phyloP scores from a whole-genome alignment of 1,140 invertebrate genomes.

The Harlomillsia oculata region DNA sequence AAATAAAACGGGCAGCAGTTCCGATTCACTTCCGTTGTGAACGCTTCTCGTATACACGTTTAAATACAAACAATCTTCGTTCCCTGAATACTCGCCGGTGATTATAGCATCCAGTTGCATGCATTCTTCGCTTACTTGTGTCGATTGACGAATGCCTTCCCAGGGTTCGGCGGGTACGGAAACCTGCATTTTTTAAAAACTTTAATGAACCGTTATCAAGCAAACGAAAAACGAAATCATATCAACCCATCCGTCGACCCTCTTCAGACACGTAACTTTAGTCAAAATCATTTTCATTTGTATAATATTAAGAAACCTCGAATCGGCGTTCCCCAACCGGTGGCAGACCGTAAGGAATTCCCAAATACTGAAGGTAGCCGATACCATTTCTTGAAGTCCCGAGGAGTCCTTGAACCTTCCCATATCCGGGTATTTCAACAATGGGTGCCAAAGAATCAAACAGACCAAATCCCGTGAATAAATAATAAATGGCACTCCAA shows the following conservation, averaged over 20 bases:
- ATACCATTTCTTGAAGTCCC: constrained; percentile 9
- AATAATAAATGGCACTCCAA: not conserved
- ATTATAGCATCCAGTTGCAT: not conserved
- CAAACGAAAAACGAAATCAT: too few relatives aligned
- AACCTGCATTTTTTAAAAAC: too few relatives aligned
- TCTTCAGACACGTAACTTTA: too few relatives aligned
- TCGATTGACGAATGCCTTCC: not conserved
- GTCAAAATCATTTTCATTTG: not conserved
- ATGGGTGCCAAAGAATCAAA: not conserved
- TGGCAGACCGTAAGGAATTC: constrained; percentile 12
- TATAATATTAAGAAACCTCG: constrained; percentile 1
- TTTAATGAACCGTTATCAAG: too few relatives aligned
- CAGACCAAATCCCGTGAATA: constrained; percentile 2
- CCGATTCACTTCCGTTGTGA: not conserved
- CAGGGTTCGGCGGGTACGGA: not conserved
- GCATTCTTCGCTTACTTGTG: not conserved
- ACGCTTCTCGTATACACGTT: not conserved
- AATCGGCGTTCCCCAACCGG: constrained; percentile 9
- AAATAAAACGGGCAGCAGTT: not conserved
- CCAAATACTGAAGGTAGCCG: constrained; percentile 6
- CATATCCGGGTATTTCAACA: constrained; percentile 11
- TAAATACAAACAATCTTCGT: not conserved
- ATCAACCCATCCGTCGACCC: too few relatives aligned
- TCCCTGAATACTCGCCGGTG: not conserved
- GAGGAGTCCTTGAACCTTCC: constrained; percentile 11